Evolutionary conservation across 2,797 vertebrate species (phyloP).

Genomic region (Alfaro cultratus): DNA sequence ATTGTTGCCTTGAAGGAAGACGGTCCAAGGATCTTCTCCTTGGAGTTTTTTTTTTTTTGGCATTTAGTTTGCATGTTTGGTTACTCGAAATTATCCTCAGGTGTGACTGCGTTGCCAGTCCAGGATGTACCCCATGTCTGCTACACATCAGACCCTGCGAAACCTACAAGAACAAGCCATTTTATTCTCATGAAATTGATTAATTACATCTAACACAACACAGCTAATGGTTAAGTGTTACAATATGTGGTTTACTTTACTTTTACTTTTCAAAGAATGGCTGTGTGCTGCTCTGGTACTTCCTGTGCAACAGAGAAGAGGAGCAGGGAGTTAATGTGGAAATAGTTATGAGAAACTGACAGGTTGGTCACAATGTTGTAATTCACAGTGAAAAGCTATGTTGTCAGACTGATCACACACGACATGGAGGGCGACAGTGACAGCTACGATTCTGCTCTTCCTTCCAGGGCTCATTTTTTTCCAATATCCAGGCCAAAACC

Average conservation of each 20-base stretch:
- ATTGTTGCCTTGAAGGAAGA: background rate
- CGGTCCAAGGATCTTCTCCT: background rate
- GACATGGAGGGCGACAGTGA: background rate
- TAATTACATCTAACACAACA: background rate
- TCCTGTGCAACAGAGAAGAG: background rate
- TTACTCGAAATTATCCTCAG: too few species aligned
- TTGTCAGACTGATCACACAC: background rate
- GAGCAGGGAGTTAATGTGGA: background rate
- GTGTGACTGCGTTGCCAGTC: background rate
- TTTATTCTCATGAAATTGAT: background rate
- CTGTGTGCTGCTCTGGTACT: background rate
- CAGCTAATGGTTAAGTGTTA: background rate
- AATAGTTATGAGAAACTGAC: background rate
- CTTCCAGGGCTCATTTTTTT: background rate
- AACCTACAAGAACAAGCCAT: background rate
- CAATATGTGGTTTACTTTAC: background rate
- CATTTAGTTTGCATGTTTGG: too few species aligned
- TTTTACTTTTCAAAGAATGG: background rate
- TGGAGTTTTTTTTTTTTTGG: background rate
- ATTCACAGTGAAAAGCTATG: background rate
- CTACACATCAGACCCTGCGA: background rate
- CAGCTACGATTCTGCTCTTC: too few species aligned
- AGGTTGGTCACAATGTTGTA: background rate
- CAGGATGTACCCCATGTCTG: background rate
- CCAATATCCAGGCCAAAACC: background rate